phyloP scores from a whole-genome alignment of 2,797 vertebrate genomes.

The Dipus sagitta region DNA sequence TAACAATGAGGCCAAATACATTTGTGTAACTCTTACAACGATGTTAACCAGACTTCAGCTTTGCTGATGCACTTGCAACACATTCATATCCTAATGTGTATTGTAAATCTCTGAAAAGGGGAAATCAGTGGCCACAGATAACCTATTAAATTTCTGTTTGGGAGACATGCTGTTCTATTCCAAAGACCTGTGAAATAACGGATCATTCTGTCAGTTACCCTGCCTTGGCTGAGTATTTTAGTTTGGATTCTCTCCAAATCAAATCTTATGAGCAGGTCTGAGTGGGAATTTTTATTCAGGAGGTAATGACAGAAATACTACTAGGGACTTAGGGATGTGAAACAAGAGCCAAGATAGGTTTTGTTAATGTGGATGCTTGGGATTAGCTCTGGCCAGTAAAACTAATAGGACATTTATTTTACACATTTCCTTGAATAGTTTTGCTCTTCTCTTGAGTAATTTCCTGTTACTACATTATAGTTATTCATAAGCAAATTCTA shows the following conservation, averaged over 20 bases:
- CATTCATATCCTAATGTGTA: slow-evolving; percentile 30
- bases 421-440: slow-evolving; percentile 38
- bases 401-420: slow-evolving; percentile 25
- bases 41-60: slow-evolving; percentile 36
- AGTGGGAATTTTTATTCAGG: slow-evolving; percentile 51
- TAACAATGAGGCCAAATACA: slow-evolving; percentile 15
- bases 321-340: slow-evolving; percentile 4
- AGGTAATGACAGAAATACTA: slow-evolving; percentile 32
- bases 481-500: slow-evolving; percentile 20
- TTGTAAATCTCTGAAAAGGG: slow-evolving; percentile 24
- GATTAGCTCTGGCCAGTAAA: background rate
- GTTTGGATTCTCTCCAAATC: slow-evolving; percentile 22
- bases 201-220: slow-evolving; percentile 28
- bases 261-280: background rate
- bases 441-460: slow-evolving; percentile 42
- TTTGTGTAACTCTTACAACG: slow-evolving; percentile 47
- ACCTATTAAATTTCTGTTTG: background rate
- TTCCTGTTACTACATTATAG: slow-evolving; percentile 28
- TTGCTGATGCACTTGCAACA: slow-evolving; percentile 42
- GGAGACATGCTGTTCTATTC: slow-evolving; percentile 36
- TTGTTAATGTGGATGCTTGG: slow-evolving; percentile 43
- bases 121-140: slow-evolving; percentile 16
- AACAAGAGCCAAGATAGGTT: slow-evolving; percentile 16
- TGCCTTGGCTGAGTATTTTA: slow-evolving; percentile 26
- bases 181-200: slow-evolving; percentile 28